Evolutionary conservation across 2,797 vertebrate species (phyloP).

Genomic region (Allobates femoralis): DNA sequence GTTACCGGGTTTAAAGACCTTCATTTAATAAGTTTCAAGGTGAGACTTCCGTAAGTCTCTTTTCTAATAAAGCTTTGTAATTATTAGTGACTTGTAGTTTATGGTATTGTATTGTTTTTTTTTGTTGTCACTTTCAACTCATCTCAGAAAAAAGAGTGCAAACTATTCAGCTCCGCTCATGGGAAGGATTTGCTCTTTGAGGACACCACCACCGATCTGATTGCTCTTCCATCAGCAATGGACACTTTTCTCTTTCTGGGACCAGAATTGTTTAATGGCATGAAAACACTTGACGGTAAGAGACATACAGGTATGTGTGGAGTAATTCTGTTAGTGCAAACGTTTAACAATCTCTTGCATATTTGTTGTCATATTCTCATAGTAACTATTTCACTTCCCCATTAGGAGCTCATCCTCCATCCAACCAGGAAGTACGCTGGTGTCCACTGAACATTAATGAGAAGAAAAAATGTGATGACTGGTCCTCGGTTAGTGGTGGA

Average conservation of each 20-base stretch:
- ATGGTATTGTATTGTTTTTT: not conserved
- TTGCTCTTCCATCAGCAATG: conserved; percentile 74
- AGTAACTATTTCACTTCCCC: not conserved
- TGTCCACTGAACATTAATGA: conserved; percentile 82
- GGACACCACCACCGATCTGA: conserved; percentile 77
- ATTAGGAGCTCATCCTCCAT: not conserved
- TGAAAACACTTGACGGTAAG: conserved; percentile 79
- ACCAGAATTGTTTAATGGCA: conserved; percentile 73
- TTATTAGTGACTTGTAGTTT: not conserved
- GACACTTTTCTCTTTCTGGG: conserved; percentile 85
- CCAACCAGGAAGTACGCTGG: conserved; percentile 77
- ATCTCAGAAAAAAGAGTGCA: conserved; percentile 62
- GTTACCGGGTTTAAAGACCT: too few relatives aligned
- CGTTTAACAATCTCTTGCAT: not conserved
- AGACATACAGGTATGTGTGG: not conserved
- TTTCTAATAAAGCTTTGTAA: not conserved
- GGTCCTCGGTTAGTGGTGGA: conserved; percentile 74
- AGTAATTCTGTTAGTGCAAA: not conserved
- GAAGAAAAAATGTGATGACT: conserved; percentile 83
- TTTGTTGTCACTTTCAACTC: not conserved
- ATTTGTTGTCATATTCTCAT: not conserved
- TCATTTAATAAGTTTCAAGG: too few relatives aligned
- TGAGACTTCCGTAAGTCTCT: too few relatives aligned
- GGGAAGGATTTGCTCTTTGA: conserved; percentile 87
- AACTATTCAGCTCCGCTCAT: conserved; percentile 80